These are phyloP conservation scores for Anticlea derivata DNA, from an alignment of 2,888 invertebrate species.

Conservation along the genomic window DNA sequence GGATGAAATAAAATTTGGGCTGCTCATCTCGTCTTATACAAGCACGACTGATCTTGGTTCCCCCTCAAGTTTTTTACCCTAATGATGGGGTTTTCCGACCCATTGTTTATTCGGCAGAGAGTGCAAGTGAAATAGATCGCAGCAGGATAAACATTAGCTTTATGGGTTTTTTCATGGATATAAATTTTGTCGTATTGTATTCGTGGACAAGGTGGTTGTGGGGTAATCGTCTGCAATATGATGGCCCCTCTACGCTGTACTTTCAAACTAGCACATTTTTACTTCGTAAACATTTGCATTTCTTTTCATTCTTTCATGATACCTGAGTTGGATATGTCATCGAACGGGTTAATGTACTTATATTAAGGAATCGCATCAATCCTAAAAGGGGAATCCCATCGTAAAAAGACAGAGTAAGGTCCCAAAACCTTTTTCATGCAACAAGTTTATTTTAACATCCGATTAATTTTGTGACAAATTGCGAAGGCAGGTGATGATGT, in stretches of 20 bases:
- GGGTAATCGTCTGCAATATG: neutral
- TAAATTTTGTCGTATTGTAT: slow-evolving; percentile 16
- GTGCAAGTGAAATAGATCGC: slow-evolving; percentile 37
- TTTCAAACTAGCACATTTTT: no score
- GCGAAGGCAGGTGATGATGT: no score
- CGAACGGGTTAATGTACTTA: no score
- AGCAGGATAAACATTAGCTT: slow-evolving; percentile 29
- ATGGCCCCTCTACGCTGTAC: neutral
- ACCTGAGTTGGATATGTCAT: no score
- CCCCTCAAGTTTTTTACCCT: slow-evolving; percentile 63
- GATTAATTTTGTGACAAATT: no score
- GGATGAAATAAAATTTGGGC: slow-evolving; percentile 56
- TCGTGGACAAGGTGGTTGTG: neutral
- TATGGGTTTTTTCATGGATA: slow-evolving; percentile 27
- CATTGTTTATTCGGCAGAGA: slow-evolving; percentile 65
- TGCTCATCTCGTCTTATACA: slow-evolving; percentile 67
- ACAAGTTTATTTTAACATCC: no score
- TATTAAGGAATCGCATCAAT: no score
- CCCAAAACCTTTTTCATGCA: no score
- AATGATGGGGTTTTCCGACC: slow-evolving; percentile 64
- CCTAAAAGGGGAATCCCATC: no score
- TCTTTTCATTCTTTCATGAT: no score
- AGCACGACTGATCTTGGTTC: slow-evolving; percentile 43
- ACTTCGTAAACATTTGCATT: no score
- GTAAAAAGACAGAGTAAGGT: no score